Evolutionary conservation across 2,113 vertebrate species (phyloP).

Genomic region (Albula glossodonta): DNA sequence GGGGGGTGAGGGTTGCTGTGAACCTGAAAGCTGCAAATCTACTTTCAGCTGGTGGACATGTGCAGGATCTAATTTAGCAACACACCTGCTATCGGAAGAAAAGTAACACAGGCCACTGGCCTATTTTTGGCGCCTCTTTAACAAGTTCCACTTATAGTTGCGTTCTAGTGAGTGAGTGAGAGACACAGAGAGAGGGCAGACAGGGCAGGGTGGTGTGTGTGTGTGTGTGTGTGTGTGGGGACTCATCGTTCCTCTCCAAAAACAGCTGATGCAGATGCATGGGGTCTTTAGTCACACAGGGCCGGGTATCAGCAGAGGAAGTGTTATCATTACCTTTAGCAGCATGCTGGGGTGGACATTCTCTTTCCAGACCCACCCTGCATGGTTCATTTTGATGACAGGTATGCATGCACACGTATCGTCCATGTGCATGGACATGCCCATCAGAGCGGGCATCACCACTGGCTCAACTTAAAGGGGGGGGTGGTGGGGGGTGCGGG

Average conservation of each 20-base stretch:
- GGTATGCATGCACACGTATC: neutral
- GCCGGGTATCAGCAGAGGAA: neutral
- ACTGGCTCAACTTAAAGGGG: neutral
- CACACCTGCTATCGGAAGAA: slow-evolving; percentile 72
- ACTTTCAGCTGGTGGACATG: slow-evolving; percentile 56
- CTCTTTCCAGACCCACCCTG: too few species aligned
- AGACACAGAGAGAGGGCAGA: slow-evolving; percentile 6
- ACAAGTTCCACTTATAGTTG: slow-evolving; percentile 58
- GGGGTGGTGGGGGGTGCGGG: neutral
- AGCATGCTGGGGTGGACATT: too few species aligned
- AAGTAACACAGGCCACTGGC: slow-evolving; percentile 65
- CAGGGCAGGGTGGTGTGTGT: neutral
- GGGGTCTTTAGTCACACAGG: neutral
- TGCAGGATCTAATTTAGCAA: slow-evolving; percentile 69
- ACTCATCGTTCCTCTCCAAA: slow-evolving; percentile 17
- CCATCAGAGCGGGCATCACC: neutral
- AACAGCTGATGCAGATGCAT: slow-evolving; percentile 16
- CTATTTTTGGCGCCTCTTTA: slow-evolving; percentile 77
- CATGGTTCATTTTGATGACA: too few species aligned
- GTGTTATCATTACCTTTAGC: too few species aligned
- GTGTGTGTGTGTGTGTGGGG: slow-evolving; percentile 25
- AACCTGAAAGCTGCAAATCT: slow-evolving; percentile 34
- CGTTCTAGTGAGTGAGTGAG: slow-evolving; percentile 36
- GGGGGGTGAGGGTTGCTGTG: neutral
- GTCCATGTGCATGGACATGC: neutral